Percentiles rank a stretch among this genome's conserved stretches.
These are phyloP conservation scores for Girardinus metallicus DNA, from an alignment of 2,797 vertebrate species.

Conservation along the genomic window DNA sequence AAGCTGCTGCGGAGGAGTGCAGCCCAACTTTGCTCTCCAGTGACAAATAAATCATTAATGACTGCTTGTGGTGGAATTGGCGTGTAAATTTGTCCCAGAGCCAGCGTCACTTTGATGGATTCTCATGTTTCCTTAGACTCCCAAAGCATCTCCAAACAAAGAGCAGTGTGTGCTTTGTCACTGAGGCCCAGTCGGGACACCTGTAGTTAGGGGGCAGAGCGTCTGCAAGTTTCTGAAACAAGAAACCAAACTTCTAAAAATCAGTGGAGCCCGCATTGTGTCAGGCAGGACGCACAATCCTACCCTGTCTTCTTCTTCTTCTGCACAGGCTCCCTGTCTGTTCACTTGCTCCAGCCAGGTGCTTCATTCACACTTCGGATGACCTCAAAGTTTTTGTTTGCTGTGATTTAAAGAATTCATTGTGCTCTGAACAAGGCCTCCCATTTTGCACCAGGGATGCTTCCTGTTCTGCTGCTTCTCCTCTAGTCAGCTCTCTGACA, in stretches of 20 bases:
- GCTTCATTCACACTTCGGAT: conserved; percentile 50
- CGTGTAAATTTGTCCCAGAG: conserved; percentile 29
- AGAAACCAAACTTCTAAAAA: conserved; percentile 19
- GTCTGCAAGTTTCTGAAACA: conserved; percentile 19
- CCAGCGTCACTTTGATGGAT: conserved; percentile 69
- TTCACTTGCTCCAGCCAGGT: conserved; percentile 41
- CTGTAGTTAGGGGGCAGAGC: conserved; percentile 47
- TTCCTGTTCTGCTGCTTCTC: conserved; percentile 55
- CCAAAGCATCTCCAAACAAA: conserved; percentile 64
- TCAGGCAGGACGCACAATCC: conserved; percentile 50
- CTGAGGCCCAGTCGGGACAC: conserved; percentile 51
- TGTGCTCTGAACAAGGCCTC: conserved; percentile 42
- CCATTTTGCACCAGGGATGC: conserved; percentile 33
- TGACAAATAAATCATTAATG: conserved; percentile 49
- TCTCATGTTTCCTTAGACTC: conserved; percentile 47
- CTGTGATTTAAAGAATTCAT: conserved; percentile 38
- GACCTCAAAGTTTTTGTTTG: conserved; percentile 32
- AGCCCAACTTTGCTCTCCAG: conserved; percentile 13
- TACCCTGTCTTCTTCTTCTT: conserved; percentile 42
- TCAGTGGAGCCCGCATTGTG: conserved; percentile 36
- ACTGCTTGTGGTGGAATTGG: conserved; percentile 12
- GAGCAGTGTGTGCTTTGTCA: conserved; percentile 49
- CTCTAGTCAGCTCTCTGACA: conserved; percentile 44
- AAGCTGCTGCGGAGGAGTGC: conserved; percentile 11
- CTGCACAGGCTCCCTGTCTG: conserved; percentile 11